Evolutionary conservation across 2,797 vertebrate genomes (phyloP), one percentile per base, ranked within the genome.

Genomic region (Periophthalmus magnuspinnatus): DNA sequence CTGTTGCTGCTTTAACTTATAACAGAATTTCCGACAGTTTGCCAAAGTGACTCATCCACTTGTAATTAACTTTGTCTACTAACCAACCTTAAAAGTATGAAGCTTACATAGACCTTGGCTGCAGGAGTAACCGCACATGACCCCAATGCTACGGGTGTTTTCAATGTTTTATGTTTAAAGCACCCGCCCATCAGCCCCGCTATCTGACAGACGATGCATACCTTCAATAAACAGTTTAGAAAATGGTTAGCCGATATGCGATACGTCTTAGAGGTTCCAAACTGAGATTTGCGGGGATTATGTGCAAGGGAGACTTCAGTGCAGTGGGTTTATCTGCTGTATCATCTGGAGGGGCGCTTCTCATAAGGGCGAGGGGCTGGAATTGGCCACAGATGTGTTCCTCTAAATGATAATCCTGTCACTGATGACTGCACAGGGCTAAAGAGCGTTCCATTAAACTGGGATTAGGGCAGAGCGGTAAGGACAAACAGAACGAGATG

Each of bases 381-480:
- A 89, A 92, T 89, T 89, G 81, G 78, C 80, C 76, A 83, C 91
- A 90, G 87, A 91, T 91, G 89, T 90, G 86, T 89, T 77, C 83
- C 67, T 52, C 72, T 67, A 59, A 79, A 87, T 81, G 77, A 87
- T 88, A 88, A 91, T 90, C 87, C 89, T 41, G 72, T 80, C 78
- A 75, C 69, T 87, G 85, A 90, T 86, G 84, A 75, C 85, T 57
- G 76, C 65, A 78, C 78, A 79, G 75, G 70, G 79, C 72, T 72
- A 74, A 83, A 86, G 84, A 84, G 70, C 70, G 67, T 75, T 75
- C 84, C 84, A 92, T 89, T 83, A 83, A 89, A 86, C 63, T 14
- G 56, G 80, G 81, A 88, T 90, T 83, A 84, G 71, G 74, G 77
- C 8, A 1, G 68, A 68, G 67, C 76, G 84, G 14, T 54, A 36